Percentiles rank a stretch among this genome's conserved stretches.
phyloP scores from a whole-genome alignment of 2,113 vertebrate species.

The Cacatua alba region DNA sequence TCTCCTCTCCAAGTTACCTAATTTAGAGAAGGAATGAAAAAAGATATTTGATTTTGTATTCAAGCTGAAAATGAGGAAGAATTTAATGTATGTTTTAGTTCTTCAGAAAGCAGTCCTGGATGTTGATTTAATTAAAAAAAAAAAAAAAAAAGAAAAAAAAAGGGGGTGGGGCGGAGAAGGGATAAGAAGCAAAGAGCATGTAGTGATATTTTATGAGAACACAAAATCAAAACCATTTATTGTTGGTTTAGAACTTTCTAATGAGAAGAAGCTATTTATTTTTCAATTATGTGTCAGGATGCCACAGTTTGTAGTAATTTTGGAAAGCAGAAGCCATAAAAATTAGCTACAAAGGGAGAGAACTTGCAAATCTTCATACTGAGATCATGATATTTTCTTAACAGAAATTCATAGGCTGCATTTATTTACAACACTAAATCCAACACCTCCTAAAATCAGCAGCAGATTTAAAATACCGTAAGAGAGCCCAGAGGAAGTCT shows the following conservation, averaged over 20 bases:
- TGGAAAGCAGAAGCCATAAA: neutral
- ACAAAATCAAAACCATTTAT: neutral
- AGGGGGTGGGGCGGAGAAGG: fast-evolving
- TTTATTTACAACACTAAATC: neutral
- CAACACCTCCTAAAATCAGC: neutral
- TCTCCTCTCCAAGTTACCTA: neutral
- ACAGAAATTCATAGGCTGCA: neutral
- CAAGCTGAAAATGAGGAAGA: no score
- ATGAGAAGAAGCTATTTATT: neutral
- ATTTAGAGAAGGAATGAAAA: neutral
- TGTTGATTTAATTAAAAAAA: no score
- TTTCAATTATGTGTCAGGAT: neutral
- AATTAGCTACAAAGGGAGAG: neutral
- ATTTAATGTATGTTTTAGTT: no score
- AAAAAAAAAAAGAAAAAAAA: no score
- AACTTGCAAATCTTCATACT: neutral
- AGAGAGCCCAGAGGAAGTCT: neutral
- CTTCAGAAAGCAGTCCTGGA: no score
- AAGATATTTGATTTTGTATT: no score
- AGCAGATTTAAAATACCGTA: neutral
- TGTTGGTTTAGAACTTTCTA: neutral
- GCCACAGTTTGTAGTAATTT: neutral
- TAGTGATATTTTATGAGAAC: neutral
- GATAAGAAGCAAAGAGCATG: neutral
- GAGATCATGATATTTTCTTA: neutral